These are phyloP conservation scores for Deroplatys truncata DNA, from an alignment of 2,888 invertebrate species.

Conservation along the genomic window DNA sequence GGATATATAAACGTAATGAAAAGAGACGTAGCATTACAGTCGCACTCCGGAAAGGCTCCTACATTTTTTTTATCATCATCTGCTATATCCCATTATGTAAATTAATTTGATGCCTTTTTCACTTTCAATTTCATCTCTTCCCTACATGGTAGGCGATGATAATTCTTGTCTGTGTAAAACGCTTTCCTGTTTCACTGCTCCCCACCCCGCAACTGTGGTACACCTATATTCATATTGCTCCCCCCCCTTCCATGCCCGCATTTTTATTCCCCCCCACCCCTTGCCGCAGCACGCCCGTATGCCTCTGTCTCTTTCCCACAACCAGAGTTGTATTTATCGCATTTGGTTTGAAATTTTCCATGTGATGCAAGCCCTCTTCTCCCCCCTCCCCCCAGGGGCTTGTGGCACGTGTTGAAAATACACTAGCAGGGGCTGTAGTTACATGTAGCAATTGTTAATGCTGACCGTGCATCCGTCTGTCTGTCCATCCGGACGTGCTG, in stretches of 20 bases:
- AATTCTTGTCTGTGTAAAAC: slow-evolving; percentile 1
- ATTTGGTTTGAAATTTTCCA: slow-evolving; percentile 18
- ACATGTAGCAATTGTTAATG: background rate
- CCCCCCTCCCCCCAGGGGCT: background rate
- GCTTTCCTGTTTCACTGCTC: background rate
- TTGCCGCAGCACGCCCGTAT: background rate
- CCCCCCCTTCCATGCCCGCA: background rate
- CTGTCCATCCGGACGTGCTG: background rate
- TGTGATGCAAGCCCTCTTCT: background rate
- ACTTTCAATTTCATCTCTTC: slow-evolving; percentile 4
- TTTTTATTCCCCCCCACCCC: background rate
- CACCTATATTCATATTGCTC: slow-evolving; percentile 9
- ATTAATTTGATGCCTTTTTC: slow-evolving; percentile 14
- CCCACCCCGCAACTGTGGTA: background rate
- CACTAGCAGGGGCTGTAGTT: background rate
- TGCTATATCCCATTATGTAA: slow-evolving; percentile 14
- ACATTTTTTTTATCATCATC: slow-evolving; percentile 5
- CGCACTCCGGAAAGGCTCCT: background rate
- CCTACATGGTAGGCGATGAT: background rate
- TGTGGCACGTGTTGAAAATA: slow-evolving; percentile 11
- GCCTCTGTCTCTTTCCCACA: background rate
- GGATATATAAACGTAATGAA: background rate
- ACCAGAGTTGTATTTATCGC: slow-evolving; percentile 12
- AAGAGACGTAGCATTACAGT: background rate
- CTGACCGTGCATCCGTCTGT: background rate